These are phyloP conservation scores for Perognathus longimembris DNA, from an alignment of 2,113 vertebrate species.

Conservation along the genomic window DNA sequence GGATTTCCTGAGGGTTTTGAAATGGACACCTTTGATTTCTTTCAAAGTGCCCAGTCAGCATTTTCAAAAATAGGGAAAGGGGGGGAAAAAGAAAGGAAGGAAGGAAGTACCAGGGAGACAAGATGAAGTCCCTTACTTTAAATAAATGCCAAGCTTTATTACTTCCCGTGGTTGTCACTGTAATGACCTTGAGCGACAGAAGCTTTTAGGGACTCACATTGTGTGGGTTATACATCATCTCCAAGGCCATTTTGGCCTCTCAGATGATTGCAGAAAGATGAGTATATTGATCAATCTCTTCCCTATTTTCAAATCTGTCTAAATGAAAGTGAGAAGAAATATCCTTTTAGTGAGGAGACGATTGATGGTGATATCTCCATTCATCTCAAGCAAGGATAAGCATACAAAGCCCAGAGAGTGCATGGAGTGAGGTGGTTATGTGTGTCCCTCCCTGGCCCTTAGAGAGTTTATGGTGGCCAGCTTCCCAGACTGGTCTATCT, in stretches of 20 bases:
- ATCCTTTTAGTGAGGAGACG: constrained; percentile 35
- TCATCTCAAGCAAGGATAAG: neutral
- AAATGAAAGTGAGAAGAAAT: constrained; percentile 43
- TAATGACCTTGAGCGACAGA: constrained; percentile 56
- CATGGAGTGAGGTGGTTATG: constrained; percentile 24
- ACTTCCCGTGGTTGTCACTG: constrained; percentile 34
- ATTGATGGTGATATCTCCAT: constrained; percentile 39
- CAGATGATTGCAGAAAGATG: constrained; percentile 48
- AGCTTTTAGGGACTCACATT: constrained; percentile 52
- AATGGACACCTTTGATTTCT: constrained; percentile 23
- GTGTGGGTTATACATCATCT: neutral
- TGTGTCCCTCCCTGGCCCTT: constrained; percentile 43
- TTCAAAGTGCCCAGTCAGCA: constrained; percentile 41
- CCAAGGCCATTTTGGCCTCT: constrained; percentile 25
- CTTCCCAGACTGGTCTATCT: constrained; percentile 70
- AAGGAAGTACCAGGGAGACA: constrained; percentile 11
- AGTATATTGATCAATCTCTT: constrained; percentile 50
- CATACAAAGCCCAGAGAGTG: constrained; percentile 47
- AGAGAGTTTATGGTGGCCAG: constrained; percentile 68
- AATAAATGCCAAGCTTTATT: constrained; percentile 48
- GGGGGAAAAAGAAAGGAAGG: neutral
- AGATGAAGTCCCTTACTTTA: constrained; percentile 52
- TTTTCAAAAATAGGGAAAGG: constrained; percentile 10
- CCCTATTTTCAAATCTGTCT: constrained; percentile 49
- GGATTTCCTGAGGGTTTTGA: neutral